A percentile compares a stretch with the other conserved stretches of the same genome.
These are phyloP conservation scores for Geodia barretti DNA, from an alignment of 37 sponge, comb jelly and placozoan genomes.

Conservation along the genomic window DNA sequence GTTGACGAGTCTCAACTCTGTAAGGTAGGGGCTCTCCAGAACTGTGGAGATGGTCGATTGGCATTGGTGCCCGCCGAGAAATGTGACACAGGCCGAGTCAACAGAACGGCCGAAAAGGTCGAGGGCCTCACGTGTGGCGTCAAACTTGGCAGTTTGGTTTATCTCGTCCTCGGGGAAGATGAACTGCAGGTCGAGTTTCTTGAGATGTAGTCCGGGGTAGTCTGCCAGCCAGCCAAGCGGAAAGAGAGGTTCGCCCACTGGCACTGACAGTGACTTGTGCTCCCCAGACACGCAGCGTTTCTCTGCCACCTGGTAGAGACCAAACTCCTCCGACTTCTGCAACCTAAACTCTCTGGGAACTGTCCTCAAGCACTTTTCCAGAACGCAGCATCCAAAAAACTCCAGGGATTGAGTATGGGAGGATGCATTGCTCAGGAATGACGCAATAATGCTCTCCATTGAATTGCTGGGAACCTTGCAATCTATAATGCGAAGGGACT, in stretches of 20 bases:
- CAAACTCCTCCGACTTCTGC: not conserved
- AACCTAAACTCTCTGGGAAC: too few species aligned
- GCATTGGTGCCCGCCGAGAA: too few species aligned
- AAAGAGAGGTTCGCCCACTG: not conserved
- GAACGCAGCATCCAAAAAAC: not conserved
- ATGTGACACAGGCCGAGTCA: too few species aligned
- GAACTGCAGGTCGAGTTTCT: not conserved
- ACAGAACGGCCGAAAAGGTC: too few species aligned
- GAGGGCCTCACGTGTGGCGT: too few species aligned
- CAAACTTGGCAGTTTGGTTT: not conserved
- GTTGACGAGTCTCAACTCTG: not conserved
- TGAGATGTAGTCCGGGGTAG: not conserved
- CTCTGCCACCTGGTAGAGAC: not conserved
- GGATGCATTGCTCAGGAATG: not conserved
- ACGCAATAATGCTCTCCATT: not conserved
- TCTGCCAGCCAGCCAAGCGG: not conserved
- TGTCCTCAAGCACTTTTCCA: not conserved
- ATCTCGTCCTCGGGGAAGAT: not conserved
- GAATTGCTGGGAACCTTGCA: not conserved
- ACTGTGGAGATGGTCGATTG: too few species aligned
- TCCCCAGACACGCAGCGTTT: not conserved
- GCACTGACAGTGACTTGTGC: not conserved
- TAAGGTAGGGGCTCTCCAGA: not conserved
- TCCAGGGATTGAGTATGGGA: not conserved
- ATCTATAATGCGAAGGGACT: not conserved